These are phyloP conservation scores for Australoheros scitulus DNA, from an alignment of 2,113 vertebrate species.

Conservation along the genomic window DNA sequence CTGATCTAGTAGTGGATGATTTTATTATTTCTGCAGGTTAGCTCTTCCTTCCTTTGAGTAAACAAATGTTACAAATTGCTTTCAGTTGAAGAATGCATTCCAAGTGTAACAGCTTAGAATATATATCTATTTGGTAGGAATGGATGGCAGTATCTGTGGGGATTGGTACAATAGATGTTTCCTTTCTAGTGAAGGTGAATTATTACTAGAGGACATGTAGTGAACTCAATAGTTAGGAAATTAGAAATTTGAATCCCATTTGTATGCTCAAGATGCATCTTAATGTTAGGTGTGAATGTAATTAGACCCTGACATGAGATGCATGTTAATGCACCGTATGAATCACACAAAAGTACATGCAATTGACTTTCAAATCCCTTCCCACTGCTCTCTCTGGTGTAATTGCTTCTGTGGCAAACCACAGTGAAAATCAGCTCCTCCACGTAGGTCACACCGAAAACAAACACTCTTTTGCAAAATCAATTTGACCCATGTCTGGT, in stretches of 20 bases:
- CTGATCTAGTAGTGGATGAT: too few relatives aligned
- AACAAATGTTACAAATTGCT: too few relatives aligned
- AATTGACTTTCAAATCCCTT: conserved; percentile 40
- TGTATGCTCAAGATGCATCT: conserved; percentile 25
- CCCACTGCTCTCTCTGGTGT: neutral
- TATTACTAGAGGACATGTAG: neutral
- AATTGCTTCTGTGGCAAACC: conserved; percentile 1
- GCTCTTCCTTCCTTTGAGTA: too few relatives aligned
- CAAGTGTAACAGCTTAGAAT: neutral
- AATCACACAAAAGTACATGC: conserved; percentile 26
- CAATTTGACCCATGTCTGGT: conserved; percentile 6
- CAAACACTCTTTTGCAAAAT: conserved; percentile 20
- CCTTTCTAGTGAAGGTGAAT: neutral
- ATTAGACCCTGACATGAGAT: conserved; percentile 12
- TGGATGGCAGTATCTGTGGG: neutral
- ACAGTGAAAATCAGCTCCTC: conserved; percentile 5
- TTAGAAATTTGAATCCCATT: conserved; percentile 23
- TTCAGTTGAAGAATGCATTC: neutral
- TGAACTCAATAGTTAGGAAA: neutral
- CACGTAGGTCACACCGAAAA: neutral
- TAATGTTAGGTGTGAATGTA: conserved; percentile 45
- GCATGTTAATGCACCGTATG: conserved; percentile 29
- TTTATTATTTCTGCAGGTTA: too few relatives aligned
- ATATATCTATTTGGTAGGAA: neutral
- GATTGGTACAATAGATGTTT: neutral